Base-by-base conservation (phyloP, 2,797 vertebrate genomes). In the Pangasius mekongensis region DNA sequence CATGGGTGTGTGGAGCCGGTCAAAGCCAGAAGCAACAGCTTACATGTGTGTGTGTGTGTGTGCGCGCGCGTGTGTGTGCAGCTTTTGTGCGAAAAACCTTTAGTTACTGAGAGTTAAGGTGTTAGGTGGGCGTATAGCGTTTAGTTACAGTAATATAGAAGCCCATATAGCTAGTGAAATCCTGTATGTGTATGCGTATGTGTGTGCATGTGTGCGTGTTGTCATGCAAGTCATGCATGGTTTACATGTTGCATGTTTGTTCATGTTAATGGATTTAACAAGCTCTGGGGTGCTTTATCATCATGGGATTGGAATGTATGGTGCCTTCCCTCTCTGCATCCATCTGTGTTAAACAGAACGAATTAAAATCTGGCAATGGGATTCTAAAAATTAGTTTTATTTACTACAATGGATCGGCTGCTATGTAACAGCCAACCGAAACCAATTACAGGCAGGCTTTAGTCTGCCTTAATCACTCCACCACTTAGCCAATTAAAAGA, bases 251-350 rank as follows among this genome's bases (percentile, higher is more conserved):
- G 84, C 73, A 74, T 84, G 66, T 91, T 83, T 86, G 85, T 85
- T 86, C 87, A 54, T 43, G 60, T 91, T 81, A 91, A 87, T 84
- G 92, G 94, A 90, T 95, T 95, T 92, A 93, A 95, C 92, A 91
- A 93, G 91, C 92, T 92, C 87, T 36, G 87, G 88, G 43, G 94
- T 96, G 95, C 95, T 94, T 95, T 96, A 97, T 95, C 96, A 97
- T 99, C 98, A 99, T 94, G 96, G 96, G 97, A 98, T 97, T 97
- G 98, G 98, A 99, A 99, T 99, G 97, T 98, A 97, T 96, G 97
- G 97, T 97, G 96, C 95, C 95, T 96, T 95, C 94, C 96, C 95
- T 97, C 96, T 96, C 97, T 97, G 96, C 96, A 97, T 97, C 96
- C 97, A 95, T 97, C 94, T 95, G 93, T 88, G 87, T 90, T 91